Conservation (phyloP, 1,140 invertebrate species). For the Tachypleus tridentatus region DNA sequence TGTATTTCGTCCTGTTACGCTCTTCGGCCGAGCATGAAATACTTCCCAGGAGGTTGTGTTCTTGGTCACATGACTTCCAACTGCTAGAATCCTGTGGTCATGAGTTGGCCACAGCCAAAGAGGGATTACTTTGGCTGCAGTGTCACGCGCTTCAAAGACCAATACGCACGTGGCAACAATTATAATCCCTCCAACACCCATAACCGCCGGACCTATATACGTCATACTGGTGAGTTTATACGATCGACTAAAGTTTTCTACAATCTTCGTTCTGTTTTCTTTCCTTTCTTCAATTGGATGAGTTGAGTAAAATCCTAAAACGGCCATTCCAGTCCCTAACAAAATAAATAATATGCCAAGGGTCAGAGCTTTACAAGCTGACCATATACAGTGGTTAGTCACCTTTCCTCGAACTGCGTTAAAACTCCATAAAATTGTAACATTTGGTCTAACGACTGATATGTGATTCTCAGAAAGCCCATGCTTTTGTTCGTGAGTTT, state of each 20-base stretch:
- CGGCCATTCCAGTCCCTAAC: constrained; percentile 75
- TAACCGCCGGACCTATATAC: constrained; percentile 81
- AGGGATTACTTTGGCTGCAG: constrained; percentile 20
- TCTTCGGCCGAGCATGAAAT: no score
- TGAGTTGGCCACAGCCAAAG: constrained; percentile 9
- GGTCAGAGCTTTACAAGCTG: constrained; percentile 73
- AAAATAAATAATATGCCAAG: constrained; percentile 69
- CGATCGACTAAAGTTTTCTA: constrained; percentile 24
- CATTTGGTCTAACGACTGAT: no score
- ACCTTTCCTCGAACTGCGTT: constrained; percentile 16
- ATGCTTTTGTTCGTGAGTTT: no score
- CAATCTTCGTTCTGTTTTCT: constrained; percentile 18
- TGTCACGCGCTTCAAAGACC: constrained; percentile 63
- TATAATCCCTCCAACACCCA: constrained; percentile 85
- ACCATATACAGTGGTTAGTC: constrained; percentile 55
- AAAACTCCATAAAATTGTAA: constrained; percentile 9
- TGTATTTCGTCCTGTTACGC: no score
- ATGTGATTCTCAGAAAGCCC: no score
- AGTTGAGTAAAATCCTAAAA: constrained; percentile 44
- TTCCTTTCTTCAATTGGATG: constrained; percentile 14
- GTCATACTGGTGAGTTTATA: constrained; percentile 72
- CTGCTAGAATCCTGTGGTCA: no score
- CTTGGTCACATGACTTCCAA: no score
- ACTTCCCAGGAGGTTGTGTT: no score
- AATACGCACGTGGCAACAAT: constrained; percentile 86